Base-by-base conservation (phyloP, 2,888 invertebrate genomes). In the Operophtera brumata region DNA sequence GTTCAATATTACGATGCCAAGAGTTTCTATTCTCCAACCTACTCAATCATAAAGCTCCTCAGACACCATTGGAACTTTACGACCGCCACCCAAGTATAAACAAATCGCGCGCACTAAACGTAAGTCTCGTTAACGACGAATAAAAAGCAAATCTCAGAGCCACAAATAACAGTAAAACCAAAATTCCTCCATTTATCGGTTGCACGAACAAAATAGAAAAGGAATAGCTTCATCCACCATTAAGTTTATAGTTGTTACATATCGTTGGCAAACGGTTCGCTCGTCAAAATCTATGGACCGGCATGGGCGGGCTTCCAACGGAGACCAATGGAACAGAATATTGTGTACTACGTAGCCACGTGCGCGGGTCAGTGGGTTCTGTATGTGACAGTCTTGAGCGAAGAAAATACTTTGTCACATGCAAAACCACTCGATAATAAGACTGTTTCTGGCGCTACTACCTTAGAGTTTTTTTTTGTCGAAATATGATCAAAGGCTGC, bases 271-370 rank as follows among this genome's bases (percentile, higher is more conserved):
- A 60, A 52, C 57, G 49, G 50, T 48, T 53, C 3, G 54, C 62
- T 60, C 58, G 61, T 64, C 62, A 59, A 57, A 59, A 53, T 59
- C 64, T 62, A 62, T 60, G 62, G 64, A 57, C 54, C 58, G 54
- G 50, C 36, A 49, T 59, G 60, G 61, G 64, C 62, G 44, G 40
- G 39, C 30, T 51, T 64, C 64, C 62, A 62, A 57, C 46, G 37
- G 34, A 41, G 57, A 48, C 39, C 35, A 45, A 48, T 48, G 52
- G 45, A 26, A 42, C 26, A 42, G 49, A 55, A 48, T 55, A 34
- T 30, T 30, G 40, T 25, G 37, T 43, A 35, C 36, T 39, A 35
- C n/a, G 41, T 45, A 45, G 32, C 32, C 39, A 37, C 42, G 9
- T 28, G 28, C 20, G 36, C 45, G 45, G 48, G 30, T 47, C 45